Conservation (phyloP, 2,113 vertebrate genomes). For the Camelus bactrianus region DNA sequence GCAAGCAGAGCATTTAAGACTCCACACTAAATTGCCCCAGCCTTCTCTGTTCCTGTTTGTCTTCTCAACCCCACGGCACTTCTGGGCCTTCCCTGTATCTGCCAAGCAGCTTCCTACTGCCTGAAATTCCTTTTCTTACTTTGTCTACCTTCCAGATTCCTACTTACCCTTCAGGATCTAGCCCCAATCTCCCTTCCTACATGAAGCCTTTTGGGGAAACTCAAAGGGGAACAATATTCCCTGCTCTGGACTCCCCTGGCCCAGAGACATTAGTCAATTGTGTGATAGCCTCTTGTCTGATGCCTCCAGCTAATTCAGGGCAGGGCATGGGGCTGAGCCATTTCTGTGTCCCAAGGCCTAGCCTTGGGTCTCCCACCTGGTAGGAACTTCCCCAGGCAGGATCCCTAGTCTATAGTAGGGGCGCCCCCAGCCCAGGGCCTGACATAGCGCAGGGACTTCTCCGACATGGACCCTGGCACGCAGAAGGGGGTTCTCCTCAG, state of each 20-base stretch:
- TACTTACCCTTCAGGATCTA: not conserved
- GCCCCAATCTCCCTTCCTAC: not conserved
- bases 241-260: not conserved
- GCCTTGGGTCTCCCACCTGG: not conserved
- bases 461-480: not conserved
- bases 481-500: constrained; percentile 29
- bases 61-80: not conserved
- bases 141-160: not conserved
- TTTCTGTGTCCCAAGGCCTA: not conserved
- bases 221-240: not conserved
- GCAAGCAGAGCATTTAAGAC: not conserved
- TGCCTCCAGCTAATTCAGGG: not conserved
- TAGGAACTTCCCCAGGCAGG: not conserved
- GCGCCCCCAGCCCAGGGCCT: not conserved
- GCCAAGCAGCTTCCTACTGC: not conserved
- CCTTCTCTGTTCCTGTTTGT: not conserved
- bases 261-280: not conserved
- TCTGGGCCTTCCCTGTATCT: not conserved
- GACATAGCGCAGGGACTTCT: not conserved
- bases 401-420: not conserved
- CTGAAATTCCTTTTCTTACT: constrained; percentile 22
- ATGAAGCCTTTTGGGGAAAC: not conserved
- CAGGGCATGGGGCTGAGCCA: not conserved
- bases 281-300: not conserved
- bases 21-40: not conserved